These are phyloP conservation scores for Diabrotica balteata DNA, from an alignment of 2,888 invertebrate genomes.

Conservation along the genomic window DNA sequence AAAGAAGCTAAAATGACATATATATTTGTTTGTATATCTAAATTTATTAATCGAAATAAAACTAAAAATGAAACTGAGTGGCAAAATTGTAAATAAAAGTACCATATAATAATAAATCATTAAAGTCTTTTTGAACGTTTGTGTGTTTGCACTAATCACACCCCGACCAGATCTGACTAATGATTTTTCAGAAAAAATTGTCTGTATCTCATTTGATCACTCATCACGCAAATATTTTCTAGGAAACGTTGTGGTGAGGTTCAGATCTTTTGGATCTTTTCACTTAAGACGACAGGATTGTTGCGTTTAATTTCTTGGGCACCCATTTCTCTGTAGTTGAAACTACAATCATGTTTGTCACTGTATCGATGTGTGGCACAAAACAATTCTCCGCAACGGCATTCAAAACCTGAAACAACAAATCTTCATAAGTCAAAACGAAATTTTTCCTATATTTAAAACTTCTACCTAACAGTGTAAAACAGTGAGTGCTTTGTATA, in stretches of 20 bases:
- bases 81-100: conserved; percentile 51
- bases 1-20: conserved; percentile 49
- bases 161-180: conserved; percentile 23
- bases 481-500: no score
- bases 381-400: conserved; percentile 97
- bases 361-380: conserved; percentile 99
- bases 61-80: conserved; percentile 53
- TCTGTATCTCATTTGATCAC: conserved; percentile 23
- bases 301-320: conserved; percentile 98
- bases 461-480: no score
- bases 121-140: conserved; percentile 23
- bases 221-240: conserved; percentile 14
- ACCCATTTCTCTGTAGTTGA: conserved; percentile 98
- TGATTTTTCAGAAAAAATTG: conserved; percentile 18
- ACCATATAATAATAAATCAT: conserved; percentile 36
- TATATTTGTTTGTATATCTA: conserved; percentile 41
- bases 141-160: conserved; percentile 30
- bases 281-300: conserved; percentile 98
- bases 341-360: conserved; percentile 98
- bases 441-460: no score
- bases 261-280: conserved; percentile 99
- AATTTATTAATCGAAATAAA: conserved; percentile 48
- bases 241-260: conserved; percentile 62
- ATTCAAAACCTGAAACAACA: conserved; percentile 86
- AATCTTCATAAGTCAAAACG: no score